Conservation (phyloP, 2,888 invertebrate genomes). For the Crioceris asparagi region DNA sequence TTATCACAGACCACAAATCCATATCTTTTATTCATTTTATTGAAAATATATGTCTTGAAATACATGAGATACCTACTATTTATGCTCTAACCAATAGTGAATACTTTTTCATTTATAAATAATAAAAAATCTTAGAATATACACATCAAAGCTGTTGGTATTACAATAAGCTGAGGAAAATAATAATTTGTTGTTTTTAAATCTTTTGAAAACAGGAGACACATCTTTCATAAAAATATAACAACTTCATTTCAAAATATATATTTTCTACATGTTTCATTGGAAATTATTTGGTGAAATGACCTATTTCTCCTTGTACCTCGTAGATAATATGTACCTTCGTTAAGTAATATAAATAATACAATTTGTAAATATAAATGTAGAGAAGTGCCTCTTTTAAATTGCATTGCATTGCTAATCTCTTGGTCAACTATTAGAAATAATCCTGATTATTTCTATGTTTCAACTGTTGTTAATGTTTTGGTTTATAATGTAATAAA, state of each 20-base stretch:
- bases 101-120: no score
- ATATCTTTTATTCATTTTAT: background rate
- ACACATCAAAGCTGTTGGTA: no score
- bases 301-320: constrained; percentile 6
- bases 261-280: background rate
- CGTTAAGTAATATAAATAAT: constrained; percentile 6
- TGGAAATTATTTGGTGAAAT: constrained; percentile 1
- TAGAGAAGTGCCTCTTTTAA: constrained; percentile 39
- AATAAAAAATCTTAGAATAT: no score
- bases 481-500: constrained; percentile 36
- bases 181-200: no score
- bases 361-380: constrained; percentile 34
- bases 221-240: no score
- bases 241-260: no score
- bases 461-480: constrained; percentile 37
- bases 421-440: constrained; percentile 37
- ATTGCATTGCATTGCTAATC: constrained; percentile 37
- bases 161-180: no score
- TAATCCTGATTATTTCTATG: constrained; percentile 32
- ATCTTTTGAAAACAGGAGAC: no score
- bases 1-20: background rate
- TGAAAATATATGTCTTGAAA: background rate
- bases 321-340: constrained; percentile 7
- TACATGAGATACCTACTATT: no score
- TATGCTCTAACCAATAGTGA: no score